These are phyloP conservation scores for Pachyrhynchus sulphureomaculatus DNA, from an alignment of 1,140 invertebrate species.

Conservation along the genomic window DNA sequence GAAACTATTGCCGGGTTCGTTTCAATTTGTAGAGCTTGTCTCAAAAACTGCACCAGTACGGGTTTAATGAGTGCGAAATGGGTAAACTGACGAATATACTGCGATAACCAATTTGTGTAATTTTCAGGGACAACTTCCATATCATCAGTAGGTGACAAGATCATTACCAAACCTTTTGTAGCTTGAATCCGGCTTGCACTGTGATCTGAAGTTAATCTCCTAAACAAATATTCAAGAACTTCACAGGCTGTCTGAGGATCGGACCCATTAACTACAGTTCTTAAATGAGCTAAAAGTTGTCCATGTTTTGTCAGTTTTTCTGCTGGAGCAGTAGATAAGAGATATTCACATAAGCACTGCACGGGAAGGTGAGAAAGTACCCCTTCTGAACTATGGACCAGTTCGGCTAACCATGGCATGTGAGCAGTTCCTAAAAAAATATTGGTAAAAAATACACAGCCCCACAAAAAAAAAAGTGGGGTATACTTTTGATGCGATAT, in stretches of 20 bases:
- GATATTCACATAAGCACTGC: conserved; percentile 94
- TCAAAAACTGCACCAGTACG: conserved; percentile 68
- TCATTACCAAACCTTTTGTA: conserved; percentile 64
- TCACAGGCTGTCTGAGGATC: conserved; percentile 69
- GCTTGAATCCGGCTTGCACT: conserved; percentile 75
- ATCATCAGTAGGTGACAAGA: conserved; percentile 55
- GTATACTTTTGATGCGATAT: no score
- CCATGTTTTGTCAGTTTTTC: conserved; percentile 72
- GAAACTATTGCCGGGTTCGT: conserved; percentile 82
- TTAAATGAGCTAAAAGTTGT: conserved; percentile 77
- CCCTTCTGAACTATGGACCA: conserved; percentile 89
- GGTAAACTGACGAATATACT: conserved; percentile 70
- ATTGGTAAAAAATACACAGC: no score
- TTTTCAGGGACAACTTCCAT: conserved; percentile 35
- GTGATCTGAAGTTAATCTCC: conserved; percentile 81
- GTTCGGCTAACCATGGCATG: conserved; percentile 95
- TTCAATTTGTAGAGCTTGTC: conserved; percentile 87
- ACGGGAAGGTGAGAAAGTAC: conserved; percentile 86
- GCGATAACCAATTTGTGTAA: conserved; percentile 70
- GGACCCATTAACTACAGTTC: conserved; percentile 63
- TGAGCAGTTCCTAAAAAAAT: conserved; percentile 67
- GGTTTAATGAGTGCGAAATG: conserved; percentile 70
- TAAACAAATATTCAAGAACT: conserved; percentile 89
- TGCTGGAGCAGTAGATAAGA: conserved; percentile 71
- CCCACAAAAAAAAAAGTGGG: no score